Base-by-base conservation (phyloP, 2,888 invertebrate genomes). In the Thymelicus sylvestris region DNA sequence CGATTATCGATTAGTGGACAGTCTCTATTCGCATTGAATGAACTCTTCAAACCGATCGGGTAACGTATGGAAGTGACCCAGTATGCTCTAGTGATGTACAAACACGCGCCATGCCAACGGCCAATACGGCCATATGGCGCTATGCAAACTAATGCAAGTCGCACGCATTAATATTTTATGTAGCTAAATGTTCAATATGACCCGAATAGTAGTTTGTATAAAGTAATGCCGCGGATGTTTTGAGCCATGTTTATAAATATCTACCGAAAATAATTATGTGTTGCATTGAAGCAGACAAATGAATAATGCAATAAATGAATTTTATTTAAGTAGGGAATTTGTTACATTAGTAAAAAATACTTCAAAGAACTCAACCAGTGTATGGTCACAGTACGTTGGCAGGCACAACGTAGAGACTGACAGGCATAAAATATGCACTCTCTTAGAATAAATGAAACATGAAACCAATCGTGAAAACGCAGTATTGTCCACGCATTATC, bases 51-150 rank as follows among this genome's bases (percentile, higher is more conserved):
- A 81, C 78, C 79, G 79, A 83, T 82, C 77, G 86, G 78, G 75
- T 90, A 83, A 85, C 83, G 83, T 75, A 78, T 83, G 78, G 79
- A 81, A 83, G 79, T 88, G 88, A 89, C 86, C 87, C 81, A 87
- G 81, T 85, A 86, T 57, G 81, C 80, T 80, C 76, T 76, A 78
- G 79, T 82, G 83, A 81, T 79, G 82, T 81, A 82, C 75, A 79
- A 81, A 83, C 83, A 86, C 80, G 83, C 84, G 82, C 75, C 50
- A 15, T 19, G 15, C 19, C 41, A 68, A 76, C 75, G 76, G 83
- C 84, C 86, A 86, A 83, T 81, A 76, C n/a, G n/a, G n/a, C 85
- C 86, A 86, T 83, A 81, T 85, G 86, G 82, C 74, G 74, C 57
- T 68, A 66, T 74, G 70, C 74, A 57, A 71, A 66, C 66, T 50